A percentile compares a stretch with the other conserved stretches of the same genome.
Evolutionary conservation across 2,797 vertebrate genomes (phyloP).

Genomic region (Limnodromus scolopaceus): DNA sequence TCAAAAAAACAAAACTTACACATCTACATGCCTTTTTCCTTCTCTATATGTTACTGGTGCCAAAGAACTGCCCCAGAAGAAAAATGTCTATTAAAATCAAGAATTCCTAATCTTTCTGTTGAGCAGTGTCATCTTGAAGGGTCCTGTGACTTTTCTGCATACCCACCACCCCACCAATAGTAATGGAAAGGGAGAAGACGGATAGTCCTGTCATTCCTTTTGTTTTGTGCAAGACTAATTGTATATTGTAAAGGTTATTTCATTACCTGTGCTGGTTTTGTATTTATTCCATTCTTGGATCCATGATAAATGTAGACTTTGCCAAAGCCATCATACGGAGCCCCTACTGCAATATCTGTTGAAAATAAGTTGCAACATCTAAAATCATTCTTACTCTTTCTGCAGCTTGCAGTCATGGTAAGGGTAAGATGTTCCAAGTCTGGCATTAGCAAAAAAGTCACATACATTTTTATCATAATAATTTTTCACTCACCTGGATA

Average conservation of each 20-base stretch:
- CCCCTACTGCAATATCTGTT: constrained; percentile 94
- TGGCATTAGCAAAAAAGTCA: neutral
- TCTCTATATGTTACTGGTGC: neutral
- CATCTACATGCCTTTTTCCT: neutral
- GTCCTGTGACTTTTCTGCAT: neutral
- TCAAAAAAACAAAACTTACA: fast-evolving
- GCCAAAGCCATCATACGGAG: constrained; percentile 89
- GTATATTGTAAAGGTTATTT: neutral
- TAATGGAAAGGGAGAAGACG: neutral
- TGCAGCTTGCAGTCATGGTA: neutral
- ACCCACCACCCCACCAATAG: neutral
- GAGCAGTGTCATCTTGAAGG: neutral
- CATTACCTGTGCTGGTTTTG: constrained; percentile 88
- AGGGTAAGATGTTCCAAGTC: neutral
- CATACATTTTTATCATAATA: neutral
- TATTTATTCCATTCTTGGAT: constrained; percentile 86
- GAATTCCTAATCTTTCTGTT: neutral
- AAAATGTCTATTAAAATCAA: neutral
- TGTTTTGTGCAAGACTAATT: neutral
- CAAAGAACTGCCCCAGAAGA: neutral
- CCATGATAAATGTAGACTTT: constrained; percentile 95
- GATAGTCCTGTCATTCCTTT: neutral
- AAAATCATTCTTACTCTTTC: neutral
- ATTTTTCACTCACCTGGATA: constrained; percentile 84
- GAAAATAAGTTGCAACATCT: constrained; percentile 25